Evolutionary conservation across 2,113 vertebrate genomes (phyloP).

Genomic region (Larimichthys crocea): DNA sequence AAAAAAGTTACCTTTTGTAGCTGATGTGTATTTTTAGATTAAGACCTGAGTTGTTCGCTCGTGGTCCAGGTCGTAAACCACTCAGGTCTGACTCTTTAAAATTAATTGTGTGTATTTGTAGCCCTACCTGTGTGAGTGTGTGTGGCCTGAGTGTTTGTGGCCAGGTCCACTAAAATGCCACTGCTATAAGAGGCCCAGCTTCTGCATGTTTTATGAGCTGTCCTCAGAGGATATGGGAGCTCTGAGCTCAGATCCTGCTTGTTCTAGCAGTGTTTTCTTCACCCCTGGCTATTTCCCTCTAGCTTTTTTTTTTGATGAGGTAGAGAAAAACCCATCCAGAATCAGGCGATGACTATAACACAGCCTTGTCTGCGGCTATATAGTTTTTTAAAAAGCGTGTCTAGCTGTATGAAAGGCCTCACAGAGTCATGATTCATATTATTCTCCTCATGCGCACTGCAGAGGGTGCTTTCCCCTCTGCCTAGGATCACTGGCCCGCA

Average conservation of each 20-base stretch:
- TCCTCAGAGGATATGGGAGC: conserved; percentile 78
- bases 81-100: conserved; percentile 45
- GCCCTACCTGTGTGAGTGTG: conserved; percentile 12
- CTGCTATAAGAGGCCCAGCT: conserved; percentile 71
- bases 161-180: conserved; percentile 72
- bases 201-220: conserved; percentile 85
- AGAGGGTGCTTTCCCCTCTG: conserved; percentile 51
- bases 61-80: conserved; percentile 39
- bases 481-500: conserved; percentile 51
- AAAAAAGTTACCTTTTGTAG: conserved; percentile 59
- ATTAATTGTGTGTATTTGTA: conserved; percentile 62
- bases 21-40: conserved; percentile 54
- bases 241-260: conserved; percentile 79
- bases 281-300: conserved; percentile 47
- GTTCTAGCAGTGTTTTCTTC: conserved; percentile 77
- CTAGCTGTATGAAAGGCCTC: conserved; percentile 22
- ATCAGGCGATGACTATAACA: conserved; percentile 62
- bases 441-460: conserved; percentile 50
- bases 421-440: conserved; percentile 63
- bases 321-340: conserved; percentile 54
- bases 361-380: conserved; percentile 45
- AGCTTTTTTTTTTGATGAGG: conserved; percentile 14
- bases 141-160: conserved; percentile 56
- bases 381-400: conserved; percentile 31
- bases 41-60: conserved; percentile 25